phyloP scores from a whole-genome alignment of 2,888 invertebrate genomes.

The Pyrgus malvae region DNA sequence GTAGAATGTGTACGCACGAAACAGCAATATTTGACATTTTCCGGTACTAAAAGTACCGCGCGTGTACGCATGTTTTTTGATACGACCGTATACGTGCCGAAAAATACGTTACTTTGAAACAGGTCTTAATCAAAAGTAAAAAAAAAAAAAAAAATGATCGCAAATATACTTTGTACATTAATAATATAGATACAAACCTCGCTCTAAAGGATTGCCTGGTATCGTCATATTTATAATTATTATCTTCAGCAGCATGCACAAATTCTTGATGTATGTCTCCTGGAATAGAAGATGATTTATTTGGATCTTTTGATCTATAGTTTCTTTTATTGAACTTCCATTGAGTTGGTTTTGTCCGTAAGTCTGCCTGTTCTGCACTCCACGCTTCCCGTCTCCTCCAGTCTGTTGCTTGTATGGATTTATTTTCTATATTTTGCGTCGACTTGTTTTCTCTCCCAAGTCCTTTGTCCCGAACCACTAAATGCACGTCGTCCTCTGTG shows the following conservation, averaged over 20 bases:
- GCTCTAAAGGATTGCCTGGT: slow-evolving; percentile 65
- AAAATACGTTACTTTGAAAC: no score
- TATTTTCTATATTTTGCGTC: slow-evolving; percentile 87
- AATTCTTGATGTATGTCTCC: slow-evolving; percentile 75
- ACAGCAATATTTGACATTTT: no score
- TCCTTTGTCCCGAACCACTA: slow-evolving; percentile 87
- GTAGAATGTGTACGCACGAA: no score
- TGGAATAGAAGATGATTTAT: slow-evolving; percentile 74
- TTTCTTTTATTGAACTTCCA: slow-evolving; percentile 89
- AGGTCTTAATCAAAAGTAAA: no score
- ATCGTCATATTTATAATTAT: slow-evolving; percentile 73
- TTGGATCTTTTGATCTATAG: slow-evolving; percentile 74
- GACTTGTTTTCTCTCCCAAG: slow-evolving; percentile 88
- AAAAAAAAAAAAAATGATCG: no score
- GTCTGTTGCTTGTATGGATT: slow-evolving; percentile 88
- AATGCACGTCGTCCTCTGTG: slow-evolving; percentile 88
- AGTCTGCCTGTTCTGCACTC: slow-evolving; percentile 89
- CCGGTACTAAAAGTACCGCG: no score
- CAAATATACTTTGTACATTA: no score
- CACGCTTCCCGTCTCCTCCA: slow-evolving; percentile 92
- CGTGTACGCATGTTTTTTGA: no score
- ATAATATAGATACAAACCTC: slow-evolving; percentile 62
- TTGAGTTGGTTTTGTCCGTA: slow-evolving; percentile 85
- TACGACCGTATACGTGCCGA: no score
- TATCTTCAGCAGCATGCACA: slow-evolving; percentile 69